A percentile compares a stretch with the other conserved stretches of the same genome.
These are phyloP conservation scores for Bergia sp. DNA, from an alignment of 92 coral and sea anemone species.

Conservation along the genomic window DNA sequence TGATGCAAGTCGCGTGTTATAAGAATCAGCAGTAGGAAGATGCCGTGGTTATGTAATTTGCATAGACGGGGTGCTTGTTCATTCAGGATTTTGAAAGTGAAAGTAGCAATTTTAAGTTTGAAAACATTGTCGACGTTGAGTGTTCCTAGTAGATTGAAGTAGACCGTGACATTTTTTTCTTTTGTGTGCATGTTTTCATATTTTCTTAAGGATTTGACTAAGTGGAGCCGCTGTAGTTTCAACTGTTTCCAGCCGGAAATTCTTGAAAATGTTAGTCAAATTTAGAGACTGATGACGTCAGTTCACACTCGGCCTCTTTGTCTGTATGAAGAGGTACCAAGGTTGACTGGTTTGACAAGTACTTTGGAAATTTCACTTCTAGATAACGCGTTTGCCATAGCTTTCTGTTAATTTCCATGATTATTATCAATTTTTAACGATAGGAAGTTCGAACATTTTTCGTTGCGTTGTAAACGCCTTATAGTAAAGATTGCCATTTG, in stretches of 20 bases:
- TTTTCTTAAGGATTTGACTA: no score
- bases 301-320: background rate
- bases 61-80: no score
- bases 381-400: background rate
- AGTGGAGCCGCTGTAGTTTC: no score
- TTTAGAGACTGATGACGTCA: background rate
- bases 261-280: background rate
- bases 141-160: no score
- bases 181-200: no score
- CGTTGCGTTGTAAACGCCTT: background rate
- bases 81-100: no score
- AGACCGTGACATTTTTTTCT: no score
- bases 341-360: background rate
- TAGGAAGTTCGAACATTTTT: background rate
- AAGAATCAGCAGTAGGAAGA: no score
- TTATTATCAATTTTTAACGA: background rate
- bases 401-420: background rate
- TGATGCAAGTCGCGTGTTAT: no score
- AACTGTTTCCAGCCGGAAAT: background rate
- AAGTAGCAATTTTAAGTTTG: no score
- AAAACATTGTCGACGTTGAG: no score
- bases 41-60: no score
- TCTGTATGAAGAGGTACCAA: background rate
- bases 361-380: background rate
- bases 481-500: background rate